Base-by-base conservation (phyloP, 2,113 vertebrate species). In the Boleophthalmus pectinirostris region DNA sequence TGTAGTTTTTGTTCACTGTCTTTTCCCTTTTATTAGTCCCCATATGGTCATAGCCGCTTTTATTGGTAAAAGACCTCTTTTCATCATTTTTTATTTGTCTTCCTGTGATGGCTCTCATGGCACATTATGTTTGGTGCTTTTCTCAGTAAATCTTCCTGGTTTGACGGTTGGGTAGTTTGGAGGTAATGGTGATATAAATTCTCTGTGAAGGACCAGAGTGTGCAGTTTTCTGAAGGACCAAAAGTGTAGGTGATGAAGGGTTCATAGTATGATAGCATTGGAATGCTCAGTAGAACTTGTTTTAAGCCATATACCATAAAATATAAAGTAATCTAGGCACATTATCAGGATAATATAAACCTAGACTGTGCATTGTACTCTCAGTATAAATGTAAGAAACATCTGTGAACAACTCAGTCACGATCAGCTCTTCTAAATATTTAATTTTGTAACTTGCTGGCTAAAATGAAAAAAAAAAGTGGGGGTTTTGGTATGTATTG, bases 141-240 rank as follows among this genome's bases (percentile, higher is more conserved):
- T 57, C 68, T 20, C 65, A 66, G 83, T 86, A 12, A 85, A 82
- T 82, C 70, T 70, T 72, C n/a, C 51, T n/a, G 47, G 46, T 72
- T 68, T 85, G 79, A 84, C 9, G 13, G 72, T 79, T 24, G 33
- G 33, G 65, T 79, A 75, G 80, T 25, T 58, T 57, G n/a, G 69
- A 15, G 9, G 64, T 90, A 83, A 90, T 86, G 70, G 71, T 83
- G 72, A 71, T 61, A 80, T 91, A 82, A 20, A 87, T 89, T 82
- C 80, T 67, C 66, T 58, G 66, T 68, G 78, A 77, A 73, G 69
- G 71, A 70, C 73, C 18, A 0, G 57, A 43, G 66, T 46, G 49
- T 81, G 57, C 35, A 29, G 61, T 38, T n/a, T 43, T 43, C 10
- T n/a, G 61, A 2, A 15, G 10, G 33, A 43, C 61, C 43, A 29